Evolutionary conservation across 2,888 invertebrate species (phyloP).

Genomic region (Dryobotodes eremita): DNA sequence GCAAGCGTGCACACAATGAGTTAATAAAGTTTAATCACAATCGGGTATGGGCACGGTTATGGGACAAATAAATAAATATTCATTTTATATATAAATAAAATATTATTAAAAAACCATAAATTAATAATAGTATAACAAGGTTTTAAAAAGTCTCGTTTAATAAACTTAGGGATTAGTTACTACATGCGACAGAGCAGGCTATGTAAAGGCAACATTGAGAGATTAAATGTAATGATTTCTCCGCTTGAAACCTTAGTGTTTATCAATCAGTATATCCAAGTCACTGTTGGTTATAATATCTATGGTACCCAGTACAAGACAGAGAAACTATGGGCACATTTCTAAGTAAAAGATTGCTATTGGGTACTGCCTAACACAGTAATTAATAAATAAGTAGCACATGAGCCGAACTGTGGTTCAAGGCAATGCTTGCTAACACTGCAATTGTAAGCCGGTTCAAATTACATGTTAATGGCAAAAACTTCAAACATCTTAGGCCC

Average conservation of each 20-base stretch:
- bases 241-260: not conserved
- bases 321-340: not conserved
- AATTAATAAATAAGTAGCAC: not conserved
- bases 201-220: slow-evolving; percentile 21
- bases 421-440: not conserved
- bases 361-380: not conserved
- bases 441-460: not conserved
- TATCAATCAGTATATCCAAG: too few relatives aligned
- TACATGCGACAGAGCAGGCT: not conserved
- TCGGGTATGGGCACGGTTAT: too few relatives aligned
- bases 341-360: not conserved
- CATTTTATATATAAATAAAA: too few relatives aligned
- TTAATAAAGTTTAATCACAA: not conserved
- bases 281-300: not conserved
- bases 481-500: too few relatives aligned
- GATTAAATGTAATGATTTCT: not conserved
- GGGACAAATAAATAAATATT: too few relatives aligned
- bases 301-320: not conserved
- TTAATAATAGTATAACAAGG: not conserved
- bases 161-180: too few relatives aligned
- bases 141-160: not conserved
- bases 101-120: slow-evolving; percentile 2
- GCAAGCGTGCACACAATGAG: too few relatives aligned
- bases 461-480: not conserved
- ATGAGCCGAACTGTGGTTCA: too few relatives aligned